A percentile compares a stretch with the other conserved stretches of the same genome.
Conservation (phyloP, 2,888 invertebrate species). For the Drosophila engyochracea region DNA sequence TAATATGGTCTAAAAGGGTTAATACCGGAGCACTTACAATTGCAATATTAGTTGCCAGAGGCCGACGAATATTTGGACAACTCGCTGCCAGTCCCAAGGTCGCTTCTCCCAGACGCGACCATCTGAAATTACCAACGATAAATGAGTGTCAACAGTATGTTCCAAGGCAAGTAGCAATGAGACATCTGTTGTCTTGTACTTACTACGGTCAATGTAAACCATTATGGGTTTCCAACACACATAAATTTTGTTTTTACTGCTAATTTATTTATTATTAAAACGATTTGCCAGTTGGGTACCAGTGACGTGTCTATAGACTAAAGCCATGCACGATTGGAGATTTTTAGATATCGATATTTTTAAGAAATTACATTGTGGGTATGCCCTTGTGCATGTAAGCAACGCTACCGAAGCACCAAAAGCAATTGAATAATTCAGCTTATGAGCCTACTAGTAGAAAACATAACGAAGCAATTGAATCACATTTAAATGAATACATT, state of each 20-base stretch:
- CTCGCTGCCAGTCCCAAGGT: slow-evolving; percentile 77
- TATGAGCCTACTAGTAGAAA: not conserved
- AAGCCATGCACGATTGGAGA: not conserved
- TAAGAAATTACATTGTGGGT: not conserved
- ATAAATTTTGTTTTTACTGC: not conserved
- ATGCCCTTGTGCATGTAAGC: not conserved
- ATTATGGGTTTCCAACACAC: slow-evolving; percentile 29
- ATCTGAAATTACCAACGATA: slow-evolving; percentile 48
- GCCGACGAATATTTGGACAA: slow-evolving; percentile 69
- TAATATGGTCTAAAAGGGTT: not conserved
- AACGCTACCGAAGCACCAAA: not conserved
- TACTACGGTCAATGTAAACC: slow-evolving; percentile 73
- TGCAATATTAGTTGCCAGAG: slow-evolving; percentile 75
- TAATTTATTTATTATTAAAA: slow-evolving; percentile 19
- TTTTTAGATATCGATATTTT: slow-evolving; percentile 16
- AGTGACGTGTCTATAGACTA: slow-evolving; percentile 45
- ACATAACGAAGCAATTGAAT: not conserved
- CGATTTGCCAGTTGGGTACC: slow-evolving; percentile 6
- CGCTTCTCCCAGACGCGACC: slow-evolving; percentile 78
- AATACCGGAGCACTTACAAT: slow-evolving; percentile 61
- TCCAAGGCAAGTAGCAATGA: not conserved
- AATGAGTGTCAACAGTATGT: not conserved
- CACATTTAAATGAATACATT: not conserved
- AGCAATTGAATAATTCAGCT: not conserved
- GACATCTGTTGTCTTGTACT: slow-evolving; percentile 19